phyloP scores from a whole-genome alignment of 2,888 invertebrate genomes.

The Apamea anceps region DNA sequence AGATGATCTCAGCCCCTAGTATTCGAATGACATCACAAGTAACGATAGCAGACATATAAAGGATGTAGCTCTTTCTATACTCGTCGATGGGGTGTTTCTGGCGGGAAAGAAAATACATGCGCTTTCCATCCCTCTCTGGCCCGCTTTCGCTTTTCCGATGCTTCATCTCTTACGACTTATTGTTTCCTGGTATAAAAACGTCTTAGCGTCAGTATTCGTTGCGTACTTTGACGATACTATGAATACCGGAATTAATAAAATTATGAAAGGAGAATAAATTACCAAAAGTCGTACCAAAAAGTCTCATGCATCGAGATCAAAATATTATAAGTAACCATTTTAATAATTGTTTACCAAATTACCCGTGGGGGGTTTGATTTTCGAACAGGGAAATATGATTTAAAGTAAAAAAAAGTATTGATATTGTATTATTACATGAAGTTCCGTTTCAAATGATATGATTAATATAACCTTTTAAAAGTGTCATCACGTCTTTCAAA shows the following conservation, averaged over 20 bases:
- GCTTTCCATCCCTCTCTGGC: not conserved
- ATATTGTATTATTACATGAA: no score
- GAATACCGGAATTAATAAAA: not conserved
- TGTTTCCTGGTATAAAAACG: conserved; percentile 8
- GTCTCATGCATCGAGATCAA: no score
- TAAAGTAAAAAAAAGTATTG: no score
- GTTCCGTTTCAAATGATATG: no score
- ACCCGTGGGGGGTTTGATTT: no score
- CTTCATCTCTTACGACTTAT: not conserved
- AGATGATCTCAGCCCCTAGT: not conserved
- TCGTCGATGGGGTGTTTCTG: not conserved
- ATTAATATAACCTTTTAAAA: no score
- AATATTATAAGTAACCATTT: no score
- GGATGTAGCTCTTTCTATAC: not conserved
- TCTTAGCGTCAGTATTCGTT: not conserved
- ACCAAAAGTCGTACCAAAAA: no score
- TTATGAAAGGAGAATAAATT: no score
- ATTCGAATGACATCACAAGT: not conserved
- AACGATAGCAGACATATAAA: not conserved
- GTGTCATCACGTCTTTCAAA: no score
- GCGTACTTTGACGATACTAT: not conserved
- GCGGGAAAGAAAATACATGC: not conserved
- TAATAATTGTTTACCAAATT: no score
- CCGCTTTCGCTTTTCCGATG: not conserved
- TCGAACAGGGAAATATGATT: no score